Evolutionary conservation across 2,888 invertebrate genomes (phyloP).

Genomic region (Sphecodes monilicornis): DNA sequence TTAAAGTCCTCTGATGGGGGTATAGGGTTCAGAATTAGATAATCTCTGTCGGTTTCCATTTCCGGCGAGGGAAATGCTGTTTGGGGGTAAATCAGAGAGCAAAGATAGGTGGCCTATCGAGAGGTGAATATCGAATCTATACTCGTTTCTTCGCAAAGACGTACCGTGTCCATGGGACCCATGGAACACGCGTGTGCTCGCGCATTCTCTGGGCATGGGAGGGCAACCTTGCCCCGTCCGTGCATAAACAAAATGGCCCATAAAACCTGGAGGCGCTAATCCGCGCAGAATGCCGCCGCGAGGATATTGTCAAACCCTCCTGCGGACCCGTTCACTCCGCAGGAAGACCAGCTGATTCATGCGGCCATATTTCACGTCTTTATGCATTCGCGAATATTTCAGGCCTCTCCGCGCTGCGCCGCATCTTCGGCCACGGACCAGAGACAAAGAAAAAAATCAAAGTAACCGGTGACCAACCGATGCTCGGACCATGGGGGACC

Average conservation of each 20-base stretch:
- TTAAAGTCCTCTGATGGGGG: background rate
- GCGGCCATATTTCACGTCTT: slow-evolving; percentile 80
- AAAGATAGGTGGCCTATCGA: background rate
- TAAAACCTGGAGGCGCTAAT: slow-evolving; percentile 75
- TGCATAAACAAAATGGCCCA: slow-evolving; percentile 75
- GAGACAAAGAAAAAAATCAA: slow-evolving; percentile 27
- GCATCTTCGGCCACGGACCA: slow-evolving; percentile 15
- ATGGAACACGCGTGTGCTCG: slow-evolving; percentile 30
- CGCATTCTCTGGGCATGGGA: slow-evolving; percentile 30
- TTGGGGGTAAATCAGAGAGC: background rate
- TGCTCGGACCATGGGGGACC: background rate
- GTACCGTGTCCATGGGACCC: slow-evolving; percentile 1
- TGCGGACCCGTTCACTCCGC: slow-evolving; percentile 74
- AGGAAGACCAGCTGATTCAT: slow-evolving; percentile 79
- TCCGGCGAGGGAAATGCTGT: background rate
- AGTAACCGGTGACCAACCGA: slow-evolving; percentile 11
- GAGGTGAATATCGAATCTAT: background rate
- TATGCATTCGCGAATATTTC: slow-evolving; percentile 79
- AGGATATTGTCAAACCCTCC: slow-evolving; percentile 80
- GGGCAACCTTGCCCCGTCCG: slow-evolving; percentile 74
- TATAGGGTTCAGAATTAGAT: background rate
- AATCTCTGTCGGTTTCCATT: background rate
- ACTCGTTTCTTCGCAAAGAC: background rate
- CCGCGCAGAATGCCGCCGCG: slow-evolving; percentile 75
- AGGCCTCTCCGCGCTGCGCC: slow-evolving; percentile 63